These are phyloP conservation scores for Uropsilus gracilis DNA, from an alignment of 2,113 vertebrate genomes.

Conservation along the genomic window DNA sequence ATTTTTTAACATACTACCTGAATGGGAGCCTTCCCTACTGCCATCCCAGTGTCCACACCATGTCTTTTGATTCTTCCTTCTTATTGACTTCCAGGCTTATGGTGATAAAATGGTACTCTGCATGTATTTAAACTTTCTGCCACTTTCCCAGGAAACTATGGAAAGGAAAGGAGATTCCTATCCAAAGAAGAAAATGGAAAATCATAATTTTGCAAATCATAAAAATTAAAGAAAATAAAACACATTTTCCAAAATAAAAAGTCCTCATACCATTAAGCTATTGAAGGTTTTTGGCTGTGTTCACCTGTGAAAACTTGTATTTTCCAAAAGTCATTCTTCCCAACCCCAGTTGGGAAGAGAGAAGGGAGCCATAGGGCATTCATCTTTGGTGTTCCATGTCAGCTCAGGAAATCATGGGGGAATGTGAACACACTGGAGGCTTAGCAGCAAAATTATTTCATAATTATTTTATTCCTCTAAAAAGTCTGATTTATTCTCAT, in stretches of 20 bases:
- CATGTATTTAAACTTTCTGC: not conserved
- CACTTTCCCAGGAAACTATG: not conserved
- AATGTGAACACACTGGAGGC: not conserved
- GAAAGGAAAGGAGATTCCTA: not conserved
- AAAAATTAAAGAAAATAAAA: not conserved
- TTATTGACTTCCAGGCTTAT: not conserved
- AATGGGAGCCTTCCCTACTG: not conserved
- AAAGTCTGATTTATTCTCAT: not conserved
- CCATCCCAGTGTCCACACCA: not conserved
- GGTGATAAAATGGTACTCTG: not conserved
- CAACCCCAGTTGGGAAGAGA: not conserved
- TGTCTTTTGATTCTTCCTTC: not conserved
- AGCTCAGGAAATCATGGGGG: not conserved
- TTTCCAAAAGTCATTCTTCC: not conserved
- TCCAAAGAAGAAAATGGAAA: not conserved
- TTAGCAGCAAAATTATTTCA: not conserved
- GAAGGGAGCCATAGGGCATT: not conserved
- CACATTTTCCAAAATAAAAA: slow-evolving; percentile 3
- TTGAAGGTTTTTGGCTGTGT: not conserved
- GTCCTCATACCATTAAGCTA: not conserved
- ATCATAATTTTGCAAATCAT: not conserved
- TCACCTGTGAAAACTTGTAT: not conserved
- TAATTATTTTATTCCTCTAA: slow-evolving; percentile 20
- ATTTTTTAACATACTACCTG: not conserved
- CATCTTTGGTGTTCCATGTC: not conserved